Conservation (phyloP, 2,797 vertebrate genomes). For the Lagocephalus sceleratus region DNA sequence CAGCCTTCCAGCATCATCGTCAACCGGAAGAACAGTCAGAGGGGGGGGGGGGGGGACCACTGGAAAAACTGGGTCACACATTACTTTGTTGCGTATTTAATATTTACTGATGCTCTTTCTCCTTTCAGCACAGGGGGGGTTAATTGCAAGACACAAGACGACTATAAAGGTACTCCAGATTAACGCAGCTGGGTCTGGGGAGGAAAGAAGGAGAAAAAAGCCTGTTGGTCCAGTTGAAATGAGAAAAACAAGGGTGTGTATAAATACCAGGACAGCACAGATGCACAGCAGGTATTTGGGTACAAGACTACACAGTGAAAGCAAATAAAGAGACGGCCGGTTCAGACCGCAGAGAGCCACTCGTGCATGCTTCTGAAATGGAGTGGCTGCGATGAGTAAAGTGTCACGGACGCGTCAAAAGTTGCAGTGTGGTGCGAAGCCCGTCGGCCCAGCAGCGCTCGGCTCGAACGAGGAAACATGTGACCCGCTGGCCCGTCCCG, state of each 20-base stretch:
- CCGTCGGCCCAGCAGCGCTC: constrained; percentile 54
- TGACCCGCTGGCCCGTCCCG: constrained; percentile 18
- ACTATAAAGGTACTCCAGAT: constrained; percentile 17
- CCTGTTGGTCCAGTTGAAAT: constrained; percentile 69
- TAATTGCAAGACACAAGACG: neutral
- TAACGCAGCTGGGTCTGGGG: constrained; percentile 12
- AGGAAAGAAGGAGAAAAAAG: no score
- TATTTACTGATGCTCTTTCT: no score
- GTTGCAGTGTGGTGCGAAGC: constrained; percentile 75
- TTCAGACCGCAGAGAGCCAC: constrained; percentile 54
- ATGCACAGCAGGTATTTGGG: constrained; percentile 27
- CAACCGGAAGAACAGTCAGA: constrained; percentile 52
- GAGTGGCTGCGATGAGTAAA: constrained; percentile 56
- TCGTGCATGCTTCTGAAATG: constrained; percentile 58
- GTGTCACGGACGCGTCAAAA: constrained; percentile 70
- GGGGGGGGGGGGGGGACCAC: constrained; percentile 55
- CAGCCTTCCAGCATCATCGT: constrained; percentile 71
- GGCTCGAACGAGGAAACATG: constrained; percentile 36
- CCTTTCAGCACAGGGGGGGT: no score
- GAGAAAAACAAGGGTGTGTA: constrained; percentile 52
- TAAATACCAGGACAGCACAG: constrained; percentile 25
- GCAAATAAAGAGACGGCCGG: constrained; percentile 52
- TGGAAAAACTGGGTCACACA: no score
- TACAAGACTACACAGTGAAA: constrained; percentile 40
- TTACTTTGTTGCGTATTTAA: no score